Evolutionary conservation across 2,113 vertebrate genomes (phyloP), one percentile per base, ranked within the genome.

Genomic region (Notechis scutatus): DNA sequence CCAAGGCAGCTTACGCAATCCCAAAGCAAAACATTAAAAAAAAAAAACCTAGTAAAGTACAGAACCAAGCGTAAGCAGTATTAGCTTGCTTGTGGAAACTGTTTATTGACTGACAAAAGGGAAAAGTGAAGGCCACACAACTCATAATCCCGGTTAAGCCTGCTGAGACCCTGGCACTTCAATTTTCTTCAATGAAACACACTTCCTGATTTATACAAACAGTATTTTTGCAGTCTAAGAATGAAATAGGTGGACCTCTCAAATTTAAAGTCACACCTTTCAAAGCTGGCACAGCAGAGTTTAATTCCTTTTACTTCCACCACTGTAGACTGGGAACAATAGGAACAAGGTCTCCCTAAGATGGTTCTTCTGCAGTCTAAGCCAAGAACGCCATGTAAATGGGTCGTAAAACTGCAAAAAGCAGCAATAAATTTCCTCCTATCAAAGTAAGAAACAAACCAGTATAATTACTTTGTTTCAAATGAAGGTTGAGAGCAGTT

Each of bases 401-500:
- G 97, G 97, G 97, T 98, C 97, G 96, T 90, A 23, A 92, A 61
- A 97, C 97, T 97, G 97, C 97, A 91, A 98, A 98, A 97, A 91
- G 97, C 97, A 98, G 97, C 96, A 94, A 95, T 95, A 96, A 95
- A 97, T 96, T 96, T 95, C 97, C 95, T 97, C 97, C 97, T 97
- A 97, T 97, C 97, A 97, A 97, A 97, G 96, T 97, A 96, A 97
- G 97, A 98, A 98, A 98, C 96, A 97, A 98, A 97, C 97, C 97
- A 97, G 96, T 97, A 97, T 97, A 97, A 97, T 87, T 90, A 90
- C 97, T 96, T 97, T 98, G 96, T 97, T 97, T 97, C 97, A 96
- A 96, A 97, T 96, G 97, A 97, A 97, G 97, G 97, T 98, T 97
- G 97, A 97, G 98, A 99, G 98, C 98, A 99, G 98, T 99, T 99